phyloP scores from a whole-genome alignment of 1,140 invertebrate species.

The Lepidotrigona ventralis region DNA sequence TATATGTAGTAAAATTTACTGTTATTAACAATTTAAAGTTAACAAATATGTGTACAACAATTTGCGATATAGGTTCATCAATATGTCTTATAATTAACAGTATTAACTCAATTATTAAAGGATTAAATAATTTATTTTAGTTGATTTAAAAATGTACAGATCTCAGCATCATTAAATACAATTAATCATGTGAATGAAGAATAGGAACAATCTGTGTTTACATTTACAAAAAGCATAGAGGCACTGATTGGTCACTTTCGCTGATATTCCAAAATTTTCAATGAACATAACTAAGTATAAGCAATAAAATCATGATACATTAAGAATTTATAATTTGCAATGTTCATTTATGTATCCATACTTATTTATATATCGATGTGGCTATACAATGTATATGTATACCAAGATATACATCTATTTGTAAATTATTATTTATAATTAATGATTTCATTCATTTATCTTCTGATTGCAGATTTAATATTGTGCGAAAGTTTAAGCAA shows the following conservation, averaged over 20 bases:
- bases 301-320: background rate
- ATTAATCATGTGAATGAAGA: conserved; percentile 32
- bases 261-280: conserved; percentile 38
- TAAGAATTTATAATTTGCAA: background rate
- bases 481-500: background rate
- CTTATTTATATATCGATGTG: background rate
- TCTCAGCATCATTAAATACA: conserved; percentile 7
- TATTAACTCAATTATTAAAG: background rate
- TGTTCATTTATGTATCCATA: background rate
- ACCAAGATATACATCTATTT: background rate
- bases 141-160: conserved; percentile 17
- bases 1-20: too few relatives aligned
- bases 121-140: conserved; percentile 34
- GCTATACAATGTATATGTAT: background rate
- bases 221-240: conserved; percentile 54
- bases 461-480: conserved; percentile 1
- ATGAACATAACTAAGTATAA: conserved; percentile 2
- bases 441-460: background rate
- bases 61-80: background rate
- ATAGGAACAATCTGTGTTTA: conserved; percentile 51
- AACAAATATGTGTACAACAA: background rate
- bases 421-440: background rate
- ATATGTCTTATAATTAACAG: background rate
- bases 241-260: conserved; percentile 54
- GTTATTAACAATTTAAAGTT: background rate